These are phyloP conservation scores for Bubo blakistoni DNA, from an alignment of 2,113 vertebrate genomes.

Conservation along the genomic window DNA sequence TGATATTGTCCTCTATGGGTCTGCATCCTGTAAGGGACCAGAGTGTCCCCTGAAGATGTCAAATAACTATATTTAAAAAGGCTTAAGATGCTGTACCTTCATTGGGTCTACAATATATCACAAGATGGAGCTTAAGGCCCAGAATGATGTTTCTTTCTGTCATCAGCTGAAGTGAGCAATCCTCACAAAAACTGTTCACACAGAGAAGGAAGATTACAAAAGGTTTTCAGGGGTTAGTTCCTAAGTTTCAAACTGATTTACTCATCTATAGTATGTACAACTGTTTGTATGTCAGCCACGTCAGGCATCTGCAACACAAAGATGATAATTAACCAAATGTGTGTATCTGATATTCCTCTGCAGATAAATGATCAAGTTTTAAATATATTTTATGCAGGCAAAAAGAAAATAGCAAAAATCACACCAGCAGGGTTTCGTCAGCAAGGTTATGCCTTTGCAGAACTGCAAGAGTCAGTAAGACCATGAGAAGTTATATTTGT, in stretches of 20 bases:
- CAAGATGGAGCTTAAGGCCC: neutral
- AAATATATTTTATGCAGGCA: neutral
- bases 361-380: neutral
- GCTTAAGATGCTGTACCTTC: neutral
- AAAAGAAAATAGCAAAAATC: neutral
- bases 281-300: neutral
- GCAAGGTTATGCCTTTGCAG: neutral
- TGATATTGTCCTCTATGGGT: neutral
- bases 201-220: neutral
- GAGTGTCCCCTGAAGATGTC: neutral
- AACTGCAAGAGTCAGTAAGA: neutral
- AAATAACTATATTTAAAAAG: neutral
- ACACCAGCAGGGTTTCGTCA: neutral
- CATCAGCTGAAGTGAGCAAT: neutral
- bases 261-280: neutral
- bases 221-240: neutral
- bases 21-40: neutral
- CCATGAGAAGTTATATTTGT: neutral
- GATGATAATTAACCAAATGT: neutral
- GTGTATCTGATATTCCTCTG: neutral
- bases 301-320: neutral
- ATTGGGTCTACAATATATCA: neutral
- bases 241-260: neutral
- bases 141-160: neutral
- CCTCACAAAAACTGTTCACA: neutral